Conservation (phyloP, 1,140 invertebrate genomes). For the Gryon sp. region DNA sequence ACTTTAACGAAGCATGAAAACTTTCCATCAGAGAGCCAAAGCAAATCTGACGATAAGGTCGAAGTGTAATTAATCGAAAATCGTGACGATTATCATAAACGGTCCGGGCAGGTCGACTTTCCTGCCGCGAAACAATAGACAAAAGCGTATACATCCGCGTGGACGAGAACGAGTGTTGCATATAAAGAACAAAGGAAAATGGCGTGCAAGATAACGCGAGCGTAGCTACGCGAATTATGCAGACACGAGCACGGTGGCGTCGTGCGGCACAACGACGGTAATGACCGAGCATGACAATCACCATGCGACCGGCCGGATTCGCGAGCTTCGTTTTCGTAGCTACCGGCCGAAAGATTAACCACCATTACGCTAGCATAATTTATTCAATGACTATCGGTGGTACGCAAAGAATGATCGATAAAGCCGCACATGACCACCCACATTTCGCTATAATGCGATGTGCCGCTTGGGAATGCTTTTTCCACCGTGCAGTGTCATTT, state of each 20-base stretch:
- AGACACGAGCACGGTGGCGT: slow-evolving; percentile 52
- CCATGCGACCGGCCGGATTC: slow-evolving; percentile 51
- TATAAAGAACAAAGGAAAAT: slow-evolving; percentile 64
- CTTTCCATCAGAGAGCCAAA: neutral
- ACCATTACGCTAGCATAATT: slow-evolving; percentile 70
- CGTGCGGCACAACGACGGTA: slow-evolving; percentile 60
- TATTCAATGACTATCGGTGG: slow-evolving; percentile 69
- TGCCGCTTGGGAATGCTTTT: slow-evolving; percentile 5
- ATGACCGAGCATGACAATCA: slow-evolving; percentile 68
- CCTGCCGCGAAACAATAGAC: slow-evolving; percentile 41
- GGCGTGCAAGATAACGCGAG: slow-evolving; percentile 56
- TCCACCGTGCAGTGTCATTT: slow-evolving; percentile 1
- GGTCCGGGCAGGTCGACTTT: slow-evolving; percentile 2
- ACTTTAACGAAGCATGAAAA: too few species aligned
- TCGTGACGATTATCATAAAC: slow-evolving; percentile 50
- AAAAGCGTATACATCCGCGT: slow-evolving; percentile 50
- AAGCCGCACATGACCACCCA: slow-evolving; percentile 56
- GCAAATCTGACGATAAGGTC: neutral
- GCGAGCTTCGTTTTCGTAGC: slow-evolving; percentile 59
- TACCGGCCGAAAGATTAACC: slow-evolving; percentile 61
- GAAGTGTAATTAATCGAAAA: slow-evolving; percentile 27
- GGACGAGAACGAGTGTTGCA: slow-evolving; percentile 41
- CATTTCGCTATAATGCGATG: slow-evolving; percentile 46
- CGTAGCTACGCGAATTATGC: slow-evolving; percentile 57
- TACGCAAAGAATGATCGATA: slow-evolving; percentile 67